Conservation (phyloP, 2,888 invertebrate genomes). For the Drosophila lutescens region DNA sequence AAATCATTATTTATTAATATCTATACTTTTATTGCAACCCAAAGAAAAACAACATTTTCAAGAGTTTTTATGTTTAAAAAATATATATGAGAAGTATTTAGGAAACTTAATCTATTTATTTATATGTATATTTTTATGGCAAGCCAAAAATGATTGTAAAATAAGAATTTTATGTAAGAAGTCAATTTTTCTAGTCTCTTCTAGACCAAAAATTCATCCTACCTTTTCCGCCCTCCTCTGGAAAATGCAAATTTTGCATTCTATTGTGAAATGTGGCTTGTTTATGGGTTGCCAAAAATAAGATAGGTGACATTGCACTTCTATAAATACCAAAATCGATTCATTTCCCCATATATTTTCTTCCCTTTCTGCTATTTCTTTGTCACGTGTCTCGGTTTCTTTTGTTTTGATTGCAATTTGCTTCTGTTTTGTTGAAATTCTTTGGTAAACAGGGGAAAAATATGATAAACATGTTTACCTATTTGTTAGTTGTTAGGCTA, state of each 20-base stretch:
- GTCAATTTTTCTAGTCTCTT: not conserved
- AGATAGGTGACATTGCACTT: slow-evolving; percentile 22
- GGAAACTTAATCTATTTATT: too few species aligned
- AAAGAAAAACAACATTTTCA: too few species aligned
- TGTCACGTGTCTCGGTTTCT: slow-evolving; percentile 32
- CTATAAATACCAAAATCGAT: slow-evolving; percentile 24
- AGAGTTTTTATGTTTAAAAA: too few species aligned
- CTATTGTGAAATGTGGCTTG: slow-evolving; percentile 22
- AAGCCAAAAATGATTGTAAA: not conserved
- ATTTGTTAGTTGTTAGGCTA: slow-evolving; percentile 1
- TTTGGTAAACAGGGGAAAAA: slow-evolving; percentile 42
- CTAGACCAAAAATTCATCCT: not conserved
- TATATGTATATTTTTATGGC: too few species aligned
- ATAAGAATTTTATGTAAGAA: not conserved
- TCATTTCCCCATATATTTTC: slow-evolving; percentile 18
- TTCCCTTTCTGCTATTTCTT: not conserved
- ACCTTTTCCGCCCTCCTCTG: not conserved
- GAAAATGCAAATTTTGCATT: slow-evolving; percentile 15
- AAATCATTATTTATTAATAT: too few species aligned
- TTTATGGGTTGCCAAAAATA: slow-evolving; percentile 8
- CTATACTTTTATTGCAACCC: too few species aligned
- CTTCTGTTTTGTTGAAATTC: slow-evolving; percentile 55
- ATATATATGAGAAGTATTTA: too few species aligned
- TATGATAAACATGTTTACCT: slow-evolving; percentile 69
- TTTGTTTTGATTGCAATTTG: slow-evolving; percentile 47